Percentiles rank a stretch among this genome's conserved stretches.
Conservation (phyloP, 2,888 invertebrate species). For the Erannis defoliaria region DNA sequence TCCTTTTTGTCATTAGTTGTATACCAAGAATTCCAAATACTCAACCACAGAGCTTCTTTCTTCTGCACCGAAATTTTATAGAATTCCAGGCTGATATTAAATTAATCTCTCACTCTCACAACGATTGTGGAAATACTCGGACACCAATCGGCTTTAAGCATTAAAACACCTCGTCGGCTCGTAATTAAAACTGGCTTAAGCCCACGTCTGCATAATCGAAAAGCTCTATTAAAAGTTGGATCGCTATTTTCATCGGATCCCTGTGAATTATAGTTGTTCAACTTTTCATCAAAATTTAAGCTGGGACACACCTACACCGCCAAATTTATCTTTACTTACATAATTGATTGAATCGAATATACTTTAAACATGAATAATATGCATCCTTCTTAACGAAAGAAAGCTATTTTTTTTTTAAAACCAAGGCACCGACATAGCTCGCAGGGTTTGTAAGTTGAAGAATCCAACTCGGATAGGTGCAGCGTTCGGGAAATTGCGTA, state of each 20-base stretch:
- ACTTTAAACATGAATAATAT: too few relatives aligned
- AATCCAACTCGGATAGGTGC: too few relatives aligned
- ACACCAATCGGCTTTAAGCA: constrained; percentile 43
- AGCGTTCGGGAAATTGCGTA: too few relatives aligned
- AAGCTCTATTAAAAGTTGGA: constrained; percentile 63
- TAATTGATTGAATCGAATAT: too few relatives aligned
- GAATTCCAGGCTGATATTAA: background rate
- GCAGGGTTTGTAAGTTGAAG: too few relatives aligned
- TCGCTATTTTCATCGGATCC: constrained; percentile 48
- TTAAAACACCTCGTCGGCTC: constrained; percentile 51
- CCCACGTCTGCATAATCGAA: constrained; percentile 58
- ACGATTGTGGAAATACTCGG: constrained; percentile 26
- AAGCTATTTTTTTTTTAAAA: too few relatives aligned
- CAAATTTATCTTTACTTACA: background rate
- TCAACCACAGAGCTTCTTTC: background rate
- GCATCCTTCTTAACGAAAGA: too few relatives aligned
- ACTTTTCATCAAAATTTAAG: constrained; percentile 49
- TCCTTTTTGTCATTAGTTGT: background rate
- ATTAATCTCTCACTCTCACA: constrained; percentile 10
- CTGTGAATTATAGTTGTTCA: constrained; percentile 46
- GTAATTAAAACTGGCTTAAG: constrained; percentile 73
- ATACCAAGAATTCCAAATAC: background rate
- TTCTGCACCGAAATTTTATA: background rate
- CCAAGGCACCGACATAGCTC: too few relatives aligned
- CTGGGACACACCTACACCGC: background rate